Percentiles rank a stretch among this genome's conserved stretches.
These are phyloP conservation scores for Drosophila fungiperda DNA, from an alignment of 2,888 invertebrate species.

Conservation along the genomic window DNA sequence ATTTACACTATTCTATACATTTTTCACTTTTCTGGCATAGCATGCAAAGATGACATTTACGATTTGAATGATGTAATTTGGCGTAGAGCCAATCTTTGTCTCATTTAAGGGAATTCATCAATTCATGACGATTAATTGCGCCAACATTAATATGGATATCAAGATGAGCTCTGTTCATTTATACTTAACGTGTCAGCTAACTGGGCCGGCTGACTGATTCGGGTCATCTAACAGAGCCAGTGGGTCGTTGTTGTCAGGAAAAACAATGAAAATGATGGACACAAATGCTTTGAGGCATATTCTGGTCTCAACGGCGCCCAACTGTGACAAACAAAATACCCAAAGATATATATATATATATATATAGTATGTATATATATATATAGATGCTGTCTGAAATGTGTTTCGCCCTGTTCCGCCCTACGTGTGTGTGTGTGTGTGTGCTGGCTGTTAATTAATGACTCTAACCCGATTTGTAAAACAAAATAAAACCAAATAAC, in stretches of 20 bases:
- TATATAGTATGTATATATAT: not conserved
- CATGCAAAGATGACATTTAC: not conserved
- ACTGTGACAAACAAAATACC: constrained; percentile 53
- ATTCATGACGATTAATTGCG: not conserved
- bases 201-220: constrained; percentile 2
- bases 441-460: constrained; percentile 61
- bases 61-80: not conserved
- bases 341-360: constrained; percentile 4
- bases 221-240: constrained; percentile 50
- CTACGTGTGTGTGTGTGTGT: constrained; percentile 2
- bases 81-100: not conserved
- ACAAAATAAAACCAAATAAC: constrained; percentile 58
- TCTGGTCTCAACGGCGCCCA: constrained; percentile 49
- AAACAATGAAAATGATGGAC: constrained; percentile 42
- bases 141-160: not conserved
- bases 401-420: not conserved
- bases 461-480: constrained; percentile 70
- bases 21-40: not conserved
- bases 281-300: constrained; percentile 26
- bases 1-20: not conserved
- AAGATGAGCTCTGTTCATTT: not conserved
- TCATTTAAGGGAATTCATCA: not conserved
- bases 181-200: not conserved
- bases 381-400: constrained; percentile 28
- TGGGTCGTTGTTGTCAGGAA: constrained; percentile 50